These are phyloP conservation scores for Agapornis canus DNA, from an alignment of 2,797 vertebrate genomes.

Conservation along the genomic window DNA sequence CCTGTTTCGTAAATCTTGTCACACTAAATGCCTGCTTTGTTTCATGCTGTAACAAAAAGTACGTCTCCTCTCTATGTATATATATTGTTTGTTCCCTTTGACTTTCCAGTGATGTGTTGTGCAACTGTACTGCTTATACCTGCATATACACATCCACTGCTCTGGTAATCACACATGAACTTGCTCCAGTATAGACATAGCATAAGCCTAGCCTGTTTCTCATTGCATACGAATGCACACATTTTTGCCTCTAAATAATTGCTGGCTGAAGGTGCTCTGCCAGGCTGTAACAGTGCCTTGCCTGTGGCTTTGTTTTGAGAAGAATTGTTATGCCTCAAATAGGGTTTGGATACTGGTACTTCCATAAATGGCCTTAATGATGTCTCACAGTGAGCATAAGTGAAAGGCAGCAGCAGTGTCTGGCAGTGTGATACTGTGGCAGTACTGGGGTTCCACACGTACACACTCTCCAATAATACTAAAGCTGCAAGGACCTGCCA, in stretches of 20 bases:
- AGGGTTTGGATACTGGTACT: conserved; percentile 1
- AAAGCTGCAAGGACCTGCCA: neutral
- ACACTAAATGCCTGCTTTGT: neutral
- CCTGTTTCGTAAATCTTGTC: neutral
- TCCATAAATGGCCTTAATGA: neutral
- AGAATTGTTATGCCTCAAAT: neutral
- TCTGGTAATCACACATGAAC: neutral
- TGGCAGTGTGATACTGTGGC: neutral
- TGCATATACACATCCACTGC: accelerated
- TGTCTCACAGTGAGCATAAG: neutral
- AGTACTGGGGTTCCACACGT: neutral
- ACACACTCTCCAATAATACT: neutral
- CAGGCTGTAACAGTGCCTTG: neutral
- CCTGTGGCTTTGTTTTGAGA: conserved; percentile 36
- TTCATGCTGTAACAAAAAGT: neutral
- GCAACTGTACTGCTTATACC: neutral
- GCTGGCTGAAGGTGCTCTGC: neutral
- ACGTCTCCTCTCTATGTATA: neutral
- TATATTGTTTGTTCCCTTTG: neutral
- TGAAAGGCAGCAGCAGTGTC: neutral
- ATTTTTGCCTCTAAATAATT: conserved; percentile 1
- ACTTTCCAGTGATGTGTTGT: neutral
- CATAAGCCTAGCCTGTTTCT: neutral
- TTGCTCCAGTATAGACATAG: neutral
- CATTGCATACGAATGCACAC: neutral